These are phyloP conservation scores for Salvelinus sp. DNA, from an alignment of 2,113 vertebrate genomes.

Conservation along the genomic window DNA sequence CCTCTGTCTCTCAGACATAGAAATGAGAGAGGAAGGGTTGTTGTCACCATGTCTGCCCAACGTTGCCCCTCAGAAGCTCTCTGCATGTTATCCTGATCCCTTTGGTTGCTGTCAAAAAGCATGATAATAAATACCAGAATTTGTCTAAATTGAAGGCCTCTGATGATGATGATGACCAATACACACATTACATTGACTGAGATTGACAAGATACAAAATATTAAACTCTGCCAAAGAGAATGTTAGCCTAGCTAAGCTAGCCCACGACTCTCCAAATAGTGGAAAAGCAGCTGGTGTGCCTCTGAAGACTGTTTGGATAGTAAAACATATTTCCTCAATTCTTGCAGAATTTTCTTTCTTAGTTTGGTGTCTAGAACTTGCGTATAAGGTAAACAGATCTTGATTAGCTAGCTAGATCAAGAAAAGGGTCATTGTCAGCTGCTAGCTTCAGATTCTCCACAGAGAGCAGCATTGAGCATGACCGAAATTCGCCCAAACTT, in stretches of 20 bases:
- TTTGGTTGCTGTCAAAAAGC: slow-evolving; percentile 68
- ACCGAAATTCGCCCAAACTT: no score
- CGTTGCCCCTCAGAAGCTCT: slow-evolving; percentile 82
- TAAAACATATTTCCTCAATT: slow-evolving; percentile 78
- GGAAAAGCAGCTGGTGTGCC: slow-evolving; percentile 80
- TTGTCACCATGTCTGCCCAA: slow-evolving; percentile 80
- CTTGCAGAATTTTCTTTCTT: no score
- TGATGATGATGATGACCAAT: background rate
- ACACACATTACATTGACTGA: background rate
- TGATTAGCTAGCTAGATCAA: no score
- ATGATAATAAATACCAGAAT: background rate
- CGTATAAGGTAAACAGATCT: no score
- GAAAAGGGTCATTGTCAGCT: no score
- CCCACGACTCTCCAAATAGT: slow-evolving; percentile 81
- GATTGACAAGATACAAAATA: background rate
- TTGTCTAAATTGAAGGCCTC: background rate
- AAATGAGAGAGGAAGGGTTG: background rate
- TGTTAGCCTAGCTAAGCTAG: background rate
- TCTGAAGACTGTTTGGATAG: slow-evolving; percentile 79
- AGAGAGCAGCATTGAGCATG: no score
- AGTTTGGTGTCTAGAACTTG: no score
- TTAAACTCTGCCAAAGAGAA: background rate
- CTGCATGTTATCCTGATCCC: slow-evolving; percentile 75
- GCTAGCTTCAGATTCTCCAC: no score
- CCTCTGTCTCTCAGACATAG: no score